Evolutionary conservation across 2,113 vertebrate genomes (phyloP).

Genomic region (Pavo muticus): DNA sequence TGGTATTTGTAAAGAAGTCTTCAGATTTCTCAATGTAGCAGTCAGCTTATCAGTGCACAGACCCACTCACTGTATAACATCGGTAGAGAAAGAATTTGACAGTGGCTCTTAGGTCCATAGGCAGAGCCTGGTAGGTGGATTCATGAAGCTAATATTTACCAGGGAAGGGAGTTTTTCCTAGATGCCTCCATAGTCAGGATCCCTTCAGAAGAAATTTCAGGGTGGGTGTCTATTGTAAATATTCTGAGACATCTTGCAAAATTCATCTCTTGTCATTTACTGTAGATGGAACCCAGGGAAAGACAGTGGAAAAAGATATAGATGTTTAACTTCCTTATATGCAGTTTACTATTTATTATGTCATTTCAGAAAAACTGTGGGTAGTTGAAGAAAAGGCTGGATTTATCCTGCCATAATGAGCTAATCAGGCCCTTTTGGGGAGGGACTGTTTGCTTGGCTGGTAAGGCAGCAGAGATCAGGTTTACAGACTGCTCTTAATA

Average conservation of each 20-base stretch:
- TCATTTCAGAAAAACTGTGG: background rate
- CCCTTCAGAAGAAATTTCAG: background rate
- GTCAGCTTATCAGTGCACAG: background rate
- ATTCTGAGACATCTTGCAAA: background rate
- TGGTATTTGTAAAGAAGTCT: background rate
- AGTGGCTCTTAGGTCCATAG: background rate
- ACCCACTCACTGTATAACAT: accelerated
- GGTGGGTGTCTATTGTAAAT: accelerated
- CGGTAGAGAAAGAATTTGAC: background rate
- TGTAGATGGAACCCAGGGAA: background rate
- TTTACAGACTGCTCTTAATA: background rate
- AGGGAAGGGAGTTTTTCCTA: background rate
- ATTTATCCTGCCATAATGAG: background rate
- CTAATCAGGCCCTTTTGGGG: background rate
- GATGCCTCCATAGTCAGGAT: background rate
- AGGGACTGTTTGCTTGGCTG: background rate
- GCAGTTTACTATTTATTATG: background rate
- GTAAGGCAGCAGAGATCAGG: background rate
- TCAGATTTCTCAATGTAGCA: background rate
- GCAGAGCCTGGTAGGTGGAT: background rate
- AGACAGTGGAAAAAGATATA: background rate
- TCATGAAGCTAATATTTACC: background rate
- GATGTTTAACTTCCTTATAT: background rate
- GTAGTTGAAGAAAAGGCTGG: background rate
- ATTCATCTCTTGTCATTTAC: background rate